Evolutionary conservation across 2,113 vertebrate species (phyloP).

Genomic region (Pachypanchax playfairii): DNA sequence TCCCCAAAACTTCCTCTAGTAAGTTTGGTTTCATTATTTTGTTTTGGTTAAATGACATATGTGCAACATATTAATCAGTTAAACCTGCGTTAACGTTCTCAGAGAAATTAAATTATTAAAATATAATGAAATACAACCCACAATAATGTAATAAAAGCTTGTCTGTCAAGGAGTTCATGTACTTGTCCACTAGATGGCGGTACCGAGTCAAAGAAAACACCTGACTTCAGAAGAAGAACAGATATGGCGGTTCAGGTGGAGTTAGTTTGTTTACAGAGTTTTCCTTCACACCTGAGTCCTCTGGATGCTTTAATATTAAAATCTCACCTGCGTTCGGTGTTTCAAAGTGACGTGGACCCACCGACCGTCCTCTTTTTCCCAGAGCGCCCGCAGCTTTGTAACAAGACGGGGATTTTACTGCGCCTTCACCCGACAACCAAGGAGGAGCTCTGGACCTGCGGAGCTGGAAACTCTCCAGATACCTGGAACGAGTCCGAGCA

Average conservation of each 20-base stretch:
- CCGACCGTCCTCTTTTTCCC: constrained; percentile 74
- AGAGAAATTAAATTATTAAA: too few relatives aligned
- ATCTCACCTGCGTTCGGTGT: constrained; percentile 49
- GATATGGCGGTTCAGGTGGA: constrained; percentile 69
- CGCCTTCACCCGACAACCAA: constrained; percentile 61
- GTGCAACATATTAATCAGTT: too few relatives aligned
- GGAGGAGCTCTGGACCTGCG: constrained; percentile 58
- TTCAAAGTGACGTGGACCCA: constrained; percentile 40
- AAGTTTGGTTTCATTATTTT: too few relatives aligned
- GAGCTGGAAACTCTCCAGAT: background rate
- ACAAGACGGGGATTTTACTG: constrained; percentile 62
- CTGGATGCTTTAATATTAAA: constrained; percentile 60
- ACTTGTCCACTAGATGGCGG: constrained; percentile 7
- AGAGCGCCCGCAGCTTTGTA: constrained; percentile 24
- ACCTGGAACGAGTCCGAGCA: background rate
- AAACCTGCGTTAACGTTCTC: too few relatives aligned
- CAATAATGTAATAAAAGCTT: too few relatives aligned
- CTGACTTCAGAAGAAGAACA: constrained; percentile 8
- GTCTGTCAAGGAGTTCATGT: too few relatives aligned
- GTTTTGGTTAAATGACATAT: too few relatives aligned
- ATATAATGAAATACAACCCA: too few relatives aligned
- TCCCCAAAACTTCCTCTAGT: too few relatives aligned
- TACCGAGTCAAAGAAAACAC: too few relatives aligned
- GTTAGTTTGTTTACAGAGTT: constrained; percentile 53
- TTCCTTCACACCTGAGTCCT: constrained; percentile 67